Percentiles rank a stretch among this genome's conserved stretches.
Evolutionary conservation across 2,113 vertebrate genomes (phyloP).

Genomic region (Chinchilla lanigera): DNA sequence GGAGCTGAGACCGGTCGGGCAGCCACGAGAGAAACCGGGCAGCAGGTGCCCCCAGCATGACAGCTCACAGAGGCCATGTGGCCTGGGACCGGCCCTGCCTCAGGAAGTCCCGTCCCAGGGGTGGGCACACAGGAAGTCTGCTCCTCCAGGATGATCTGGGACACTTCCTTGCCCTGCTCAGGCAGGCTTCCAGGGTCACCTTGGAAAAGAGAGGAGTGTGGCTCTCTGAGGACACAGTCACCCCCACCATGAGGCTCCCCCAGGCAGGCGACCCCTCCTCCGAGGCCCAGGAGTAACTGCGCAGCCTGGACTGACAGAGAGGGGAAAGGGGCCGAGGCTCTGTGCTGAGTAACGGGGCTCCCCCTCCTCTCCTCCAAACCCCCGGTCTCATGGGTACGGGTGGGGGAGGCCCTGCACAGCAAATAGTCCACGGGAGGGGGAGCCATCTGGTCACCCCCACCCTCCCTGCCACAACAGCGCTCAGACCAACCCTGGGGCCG

Average conservation of each 20-base stretch:
- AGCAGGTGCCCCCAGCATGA: neutral
- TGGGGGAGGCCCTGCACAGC: neutral
- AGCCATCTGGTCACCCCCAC: neutral
- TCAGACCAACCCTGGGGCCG: neutral
- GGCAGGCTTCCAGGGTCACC: constrained; percentile 93
- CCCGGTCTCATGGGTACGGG: neutral
- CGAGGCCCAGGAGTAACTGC: neutral
- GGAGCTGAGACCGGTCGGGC: neutral
- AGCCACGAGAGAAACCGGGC: neutral
- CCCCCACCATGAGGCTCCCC: neutral
- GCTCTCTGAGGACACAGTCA: neutral
- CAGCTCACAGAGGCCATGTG: neutral
- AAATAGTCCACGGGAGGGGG: neutral
- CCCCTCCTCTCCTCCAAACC: neutral
- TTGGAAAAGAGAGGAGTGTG: constrained; percentile 60
- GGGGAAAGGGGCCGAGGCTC: neutral
- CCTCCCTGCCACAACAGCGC: neutral
- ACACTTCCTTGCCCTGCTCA: constrained; percentile 92
- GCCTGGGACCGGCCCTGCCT: constrained; percentile 10
- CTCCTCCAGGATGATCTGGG: constrained; percentile 90
- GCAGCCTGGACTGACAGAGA: neutral
- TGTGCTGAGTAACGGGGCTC: neutral
- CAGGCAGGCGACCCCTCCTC: neutral
- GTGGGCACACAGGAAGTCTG: constrained; percentile 93
- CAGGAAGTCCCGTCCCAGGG: constrained; percentile 92